These are phyloP conservation scores for Pangasius sanitwongsei DNA, from an alignment of 2,797 vertebrate genomes.

Conservation along the genomic window DNA sequence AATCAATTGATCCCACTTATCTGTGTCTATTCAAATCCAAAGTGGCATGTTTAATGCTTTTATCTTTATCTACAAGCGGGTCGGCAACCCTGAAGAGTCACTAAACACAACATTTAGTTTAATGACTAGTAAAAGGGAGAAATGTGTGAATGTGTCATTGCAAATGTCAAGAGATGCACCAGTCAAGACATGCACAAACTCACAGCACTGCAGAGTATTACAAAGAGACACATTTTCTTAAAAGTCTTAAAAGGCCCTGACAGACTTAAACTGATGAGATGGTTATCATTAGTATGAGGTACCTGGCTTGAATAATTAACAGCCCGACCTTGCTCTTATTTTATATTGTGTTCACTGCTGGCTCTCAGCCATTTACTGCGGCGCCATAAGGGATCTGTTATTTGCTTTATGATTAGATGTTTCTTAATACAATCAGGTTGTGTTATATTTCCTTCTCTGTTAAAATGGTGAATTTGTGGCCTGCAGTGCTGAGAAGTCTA, in stretches of 20 bases:
- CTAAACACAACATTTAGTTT: not conserved
- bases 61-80: conserved; percentile 15
- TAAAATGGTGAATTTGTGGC: not conserved
- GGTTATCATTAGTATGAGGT: conserved; percentile 3
- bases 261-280: not conserved
- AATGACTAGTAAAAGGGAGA: conserved; percentile 10
- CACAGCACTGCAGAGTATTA: not conserved
- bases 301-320: not conserved
- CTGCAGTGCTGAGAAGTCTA: not conserved
- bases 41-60: conserved; percentile 8
- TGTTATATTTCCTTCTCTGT: not conserved
- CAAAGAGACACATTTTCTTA: too few species aligned
- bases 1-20: conserved; percentile 21
- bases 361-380: conserved; percentile 41
- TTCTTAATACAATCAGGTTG: not conserved
- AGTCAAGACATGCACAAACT: not conserved
- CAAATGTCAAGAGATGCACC: not conserved
- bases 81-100: conserved; percentile 26
- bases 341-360: conserved; percentile 33
- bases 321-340: conserved; percentile 10
- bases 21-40: conserved; percentile 15
- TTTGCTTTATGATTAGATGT: not conserved
- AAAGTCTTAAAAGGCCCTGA: not conserved
- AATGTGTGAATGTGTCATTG: not conserved
- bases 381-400: not conserved